These are phyloP conservation scores for Himantopus leucocephalus DNA, from an alignment of 2,113 vertebrate genomes.

Conservation along the genomic window DNA sequence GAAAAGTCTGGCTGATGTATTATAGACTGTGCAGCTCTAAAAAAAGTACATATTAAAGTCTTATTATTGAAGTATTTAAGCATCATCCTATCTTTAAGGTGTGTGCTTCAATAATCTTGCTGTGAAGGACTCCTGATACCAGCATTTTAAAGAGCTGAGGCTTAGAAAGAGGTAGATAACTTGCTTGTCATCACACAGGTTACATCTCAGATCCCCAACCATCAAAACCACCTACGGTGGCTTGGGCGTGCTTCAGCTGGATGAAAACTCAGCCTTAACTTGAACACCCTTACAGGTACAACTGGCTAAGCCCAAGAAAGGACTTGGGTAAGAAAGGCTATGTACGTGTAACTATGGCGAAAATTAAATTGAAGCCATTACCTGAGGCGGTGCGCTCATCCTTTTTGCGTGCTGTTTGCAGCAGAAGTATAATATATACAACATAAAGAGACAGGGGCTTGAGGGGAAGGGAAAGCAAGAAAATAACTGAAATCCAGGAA, in stretches of 20 bases:
- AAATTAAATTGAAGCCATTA: background rate
- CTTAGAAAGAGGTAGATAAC: background rate
- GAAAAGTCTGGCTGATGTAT: background rate
- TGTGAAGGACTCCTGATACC: background rate
- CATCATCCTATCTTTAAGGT: background rate
- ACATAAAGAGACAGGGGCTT: background rate
- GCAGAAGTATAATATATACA: background rate
- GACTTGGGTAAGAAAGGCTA: background rate
- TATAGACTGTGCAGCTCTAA: background rate
- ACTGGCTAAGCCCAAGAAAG: background rate
- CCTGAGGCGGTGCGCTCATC: background rate
- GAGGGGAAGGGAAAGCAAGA: background rate
- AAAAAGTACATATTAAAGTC: background rate
- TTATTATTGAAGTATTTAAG: background rate
- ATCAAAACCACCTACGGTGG: background rate
- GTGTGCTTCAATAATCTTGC: background rate
- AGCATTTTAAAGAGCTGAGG: background rate
- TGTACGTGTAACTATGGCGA: background rate
- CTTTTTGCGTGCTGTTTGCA: background rate
- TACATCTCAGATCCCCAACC: background rate
- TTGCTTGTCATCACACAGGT: background rate
- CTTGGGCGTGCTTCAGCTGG: background rate
- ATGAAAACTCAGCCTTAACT: background rate
- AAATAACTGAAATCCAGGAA: background rate
- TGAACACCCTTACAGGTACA: background rate